Evolutionary conservation across 1,140 invertebrate species (phyloP).

Genomic region (Drosophila yakuba): DNA sequence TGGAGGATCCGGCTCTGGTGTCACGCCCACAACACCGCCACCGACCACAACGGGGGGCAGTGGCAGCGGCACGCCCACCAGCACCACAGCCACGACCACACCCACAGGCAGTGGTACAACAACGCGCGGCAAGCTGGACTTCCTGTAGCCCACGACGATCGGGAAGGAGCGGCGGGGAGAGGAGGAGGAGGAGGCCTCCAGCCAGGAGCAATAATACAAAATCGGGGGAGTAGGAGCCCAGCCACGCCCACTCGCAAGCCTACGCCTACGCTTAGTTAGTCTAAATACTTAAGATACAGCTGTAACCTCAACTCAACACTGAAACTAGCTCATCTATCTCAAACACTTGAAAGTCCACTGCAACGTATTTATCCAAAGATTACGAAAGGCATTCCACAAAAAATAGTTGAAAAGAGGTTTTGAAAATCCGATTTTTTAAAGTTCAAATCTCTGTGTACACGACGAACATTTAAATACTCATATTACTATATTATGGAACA

Average conservation of each 20-base stretch:
- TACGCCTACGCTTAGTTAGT: slow-evolving; percentile 73
- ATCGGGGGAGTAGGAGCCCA: slow-evolving; percentile 8
- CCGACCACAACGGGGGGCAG: slow-evolving; percentile 20
- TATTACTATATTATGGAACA: too few species aligned
- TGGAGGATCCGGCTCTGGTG: slow-evolving; percentile 6
- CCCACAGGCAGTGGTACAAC: slow-evolving; percentile 49
- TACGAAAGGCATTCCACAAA: not conserved
- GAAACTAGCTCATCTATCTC: slow-evolving; percentile 17
- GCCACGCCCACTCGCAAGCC: slow-evolving; percentile 45
- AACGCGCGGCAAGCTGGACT: slow-evolving; percentile 65
- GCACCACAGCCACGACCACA: slow-evolving; percentile 51
- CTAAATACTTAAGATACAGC: slow-evolving; percentile 45
- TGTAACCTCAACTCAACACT: slow-evolving; percentile 37
- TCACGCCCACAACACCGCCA: slow-evolving; percentile 47
- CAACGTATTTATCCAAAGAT: not conserved
- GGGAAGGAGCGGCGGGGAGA: not conserved
- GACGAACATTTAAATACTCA: too few species aligned
- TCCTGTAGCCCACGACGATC: slow-evolving; percentile 83
- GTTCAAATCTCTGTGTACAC: too few species aligned
- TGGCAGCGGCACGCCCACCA: slow-evolving; percentile 40
- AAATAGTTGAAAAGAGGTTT: not conserved
- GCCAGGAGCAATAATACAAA: slow-evolving; percentile 22
- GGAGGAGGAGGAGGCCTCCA: slow-evolving; percentile 60
- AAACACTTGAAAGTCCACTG: not conserved
- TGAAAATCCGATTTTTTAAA: not conserved